Percentiles rank a stretch among this genome's conserved stretches.
Conservation (phyloP, 2,113 vertebrate species). For the Aldabrachelys gigantea region DNA sequence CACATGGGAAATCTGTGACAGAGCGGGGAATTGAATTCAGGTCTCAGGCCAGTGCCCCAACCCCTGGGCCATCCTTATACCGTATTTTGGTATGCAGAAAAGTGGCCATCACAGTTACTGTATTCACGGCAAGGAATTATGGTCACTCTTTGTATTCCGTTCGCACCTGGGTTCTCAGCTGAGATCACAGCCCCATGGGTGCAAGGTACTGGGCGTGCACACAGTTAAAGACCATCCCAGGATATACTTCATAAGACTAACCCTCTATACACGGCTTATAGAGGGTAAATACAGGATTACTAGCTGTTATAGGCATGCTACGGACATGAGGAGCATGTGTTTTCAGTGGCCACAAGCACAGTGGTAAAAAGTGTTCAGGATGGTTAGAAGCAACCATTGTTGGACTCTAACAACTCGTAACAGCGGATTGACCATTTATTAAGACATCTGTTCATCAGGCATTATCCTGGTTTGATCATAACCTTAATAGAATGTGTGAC, state of each 20-base stretch:
- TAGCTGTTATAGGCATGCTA: neutral
- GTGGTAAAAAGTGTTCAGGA: neutral
- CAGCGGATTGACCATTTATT: constrained; percentile 10
- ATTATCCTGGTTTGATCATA: constrained; percentile 54
- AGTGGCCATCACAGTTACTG: neutral
- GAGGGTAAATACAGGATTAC: neutral
- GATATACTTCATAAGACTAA: neutral
- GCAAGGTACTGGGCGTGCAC: neutral
- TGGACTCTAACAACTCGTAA: neutral
- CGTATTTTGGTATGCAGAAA: neutral
- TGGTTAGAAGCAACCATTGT: neutral
- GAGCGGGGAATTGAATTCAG: neutral
- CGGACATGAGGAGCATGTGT: neutral
- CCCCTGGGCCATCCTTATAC: neutral
- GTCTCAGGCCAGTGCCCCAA: accelerated
- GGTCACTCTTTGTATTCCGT: no score
- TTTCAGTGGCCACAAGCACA: neutral
- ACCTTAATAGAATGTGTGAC: constrained; percentile 7
- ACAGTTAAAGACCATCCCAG: neutral
- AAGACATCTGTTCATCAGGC: constrained; percentile 32
- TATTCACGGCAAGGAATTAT: no score
- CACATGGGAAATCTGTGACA: neutral
- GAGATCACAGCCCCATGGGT: neutral
- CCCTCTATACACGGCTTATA: neutral
- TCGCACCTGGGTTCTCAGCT: neutral